A percentile compares a stretch with the other conserved stretches of the same genome.
These are phyloP conservation scores for Epirrhoe alternata DNA, from an alignment of 2,888 invertebrate species.

Conservation along the genomic window DNA sequence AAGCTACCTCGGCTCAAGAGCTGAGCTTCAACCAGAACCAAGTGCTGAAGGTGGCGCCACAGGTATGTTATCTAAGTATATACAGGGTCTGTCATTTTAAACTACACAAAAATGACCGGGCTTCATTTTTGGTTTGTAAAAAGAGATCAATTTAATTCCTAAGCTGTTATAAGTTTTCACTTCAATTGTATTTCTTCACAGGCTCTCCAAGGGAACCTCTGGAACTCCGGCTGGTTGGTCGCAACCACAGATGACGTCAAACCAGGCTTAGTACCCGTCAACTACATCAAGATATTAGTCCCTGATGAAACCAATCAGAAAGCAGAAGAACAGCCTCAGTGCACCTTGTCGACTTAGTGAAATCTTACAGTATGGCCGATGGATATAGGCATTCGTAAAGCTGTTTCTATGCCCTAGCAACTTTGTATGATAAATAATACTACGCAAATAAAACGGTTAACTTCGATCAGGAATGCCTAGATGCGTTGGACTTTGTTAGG, in stretches of 20 bases:
- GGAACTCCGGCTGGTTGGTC: conserved; percentile 89
- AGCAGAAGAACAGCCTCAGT: background rate
- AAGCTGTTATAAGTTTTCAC: too few species aligned
- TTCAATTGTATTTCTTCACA: conserved; percentile 93
- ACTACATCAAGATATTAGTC: conserved; percentile 80
- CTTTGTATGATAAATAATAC: too few species aligned
- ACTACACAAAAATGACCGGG: too few species aligned
- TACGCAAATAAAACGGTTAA: too few species aligned
- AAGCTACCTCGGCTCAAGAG: conserved; percentile 89
- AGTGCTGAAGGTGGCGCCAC: conserved; percentile 92
- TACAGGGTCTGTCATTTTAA: too few species aligned
- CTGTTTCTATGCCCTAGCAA: too few species aligned
- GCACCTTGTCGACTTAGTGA: background rate
- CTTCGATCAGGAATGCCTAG: too few species aligned
- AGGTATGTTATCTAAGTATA: conserved; percentile 66
- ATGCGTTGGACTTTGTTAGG: too few species aligned
- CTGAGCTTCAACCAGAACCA: conserved; percentile 91
- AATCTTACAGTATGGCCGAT: too few species aligned
- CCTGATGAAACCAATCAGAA: conserved; percentile 6
- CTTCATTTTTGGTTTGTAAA: too few species aligned
- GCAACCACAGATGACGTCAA: conserved; percentile 84
- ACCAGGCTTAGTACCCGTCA: conserved; percentile 87
- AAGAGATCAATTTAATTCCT: too few species aligned
- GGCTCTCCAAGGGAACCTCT: conserved; percentile 89
- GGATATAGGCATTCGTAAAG: too few species aligned